Percentiles rank a stretch among this genome's conserved stretches.
These are phyloP conservation scores for Drosophila testacea DNA, from an alignment of 2,888 invertebrate species.

Conservation along the genomic window DNA sequence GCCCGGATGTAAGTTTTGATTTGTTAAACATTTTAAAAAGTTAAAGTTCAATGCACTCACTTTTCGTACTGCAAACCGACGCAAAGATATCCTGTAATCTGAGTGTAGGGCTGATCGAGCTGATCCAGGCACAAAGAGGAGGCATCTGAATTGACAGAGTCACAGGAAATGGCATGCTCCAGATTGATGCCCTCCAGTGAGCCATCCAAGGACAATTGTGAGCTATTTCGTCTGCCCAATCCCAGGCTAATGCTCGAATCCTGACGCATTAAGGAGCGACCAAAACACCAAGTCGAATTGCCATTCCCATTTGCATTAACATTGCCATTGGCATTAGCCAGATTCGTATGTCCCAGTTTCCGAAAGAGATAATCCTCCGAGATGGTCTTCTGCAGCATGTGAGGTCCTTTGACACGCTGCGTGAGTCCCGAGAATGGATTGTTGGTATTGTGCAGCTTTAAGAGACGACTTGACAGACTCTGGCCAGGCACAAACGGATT, in stretches of 20 bases:
- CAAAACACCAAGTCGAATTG: conserved; percentile 80
- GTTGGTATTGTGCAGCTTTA: conserved; percentile 72
- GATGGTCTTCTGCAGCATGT: conserved; percentile 84
- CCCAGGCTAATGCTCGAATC: conserved; percentile 79
- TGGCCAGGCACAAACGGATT: conserved; percentile 70
- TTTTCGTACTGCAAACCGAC: conserved; percentile 92
- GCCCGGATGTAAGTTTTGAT: no score
- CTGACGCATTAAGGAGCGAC: conserved; percentile 81
- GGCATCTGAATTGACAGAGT: conserved; percentile 91
- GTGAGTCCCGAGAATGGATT: conserved; percentile 80
- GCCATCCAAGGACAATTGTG: conserved; percentile 82
- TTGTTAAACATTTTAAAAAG: no score
- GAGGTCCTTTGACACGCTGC: conserved; percentile 82
- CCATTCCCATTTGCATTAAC: conserved; percentile 54
- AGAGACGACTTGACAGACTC: conserved; percentile 70
- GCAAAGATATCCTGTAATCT: conserved; percentile 91
- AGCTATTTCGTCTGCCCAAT: conserved; percentile 83
- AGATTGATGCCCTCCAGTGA: conserved; percentile 82
- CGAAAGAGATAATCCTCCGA: conserved; percentile 85
- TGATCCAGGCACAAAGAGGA: conserved; percentile 90
- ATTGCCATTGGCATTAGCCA: conserved; percentile 37
- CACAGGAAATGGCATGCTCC: conserved; percentile 90
- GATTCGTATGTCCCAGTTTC: conserved; percentile 64
- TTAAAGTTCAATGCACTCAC: conserved; percentile 85
- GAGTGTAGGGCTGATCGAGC: conserved; percentile 89